Conservation (phyloP, 2,888 invertebrate genomes). For the Sisyra nigra region DNA sequence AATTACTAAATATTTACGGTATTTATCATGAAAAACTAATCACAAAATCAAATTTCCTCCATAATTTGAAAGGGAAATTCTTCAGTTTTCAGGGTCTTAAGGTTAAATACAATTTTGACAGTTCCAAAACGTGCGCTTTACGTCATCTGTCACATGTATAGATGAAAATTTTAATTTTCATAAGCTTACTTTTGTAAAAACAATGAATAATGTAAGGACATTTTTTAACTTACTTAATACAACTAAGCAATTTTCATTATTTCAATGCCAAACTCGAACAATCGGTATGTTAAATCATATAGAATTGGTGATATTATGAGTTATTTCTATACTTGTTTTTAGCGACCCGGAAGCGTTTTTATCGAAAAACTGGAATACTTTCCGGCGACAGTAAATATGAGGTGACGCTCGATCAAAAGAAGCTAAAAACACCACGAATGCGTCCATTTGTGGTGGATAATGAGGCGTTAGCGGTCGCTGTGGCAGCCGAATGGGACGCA, state of each 20-base stretch:
- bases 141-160: no score
- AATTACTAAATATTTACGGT: no score
- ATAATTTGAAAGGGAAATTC: no score
- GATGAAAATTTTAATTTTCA: no score
- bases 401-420: constrained; percentile 73
- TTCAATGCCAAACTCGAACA: background rate
- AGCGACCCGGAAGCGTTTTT: constrained; percentile 50
- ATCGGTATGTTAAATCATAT: background rate
- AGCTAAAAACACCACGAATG: constrained; percentile 82
- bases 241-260: background rate
- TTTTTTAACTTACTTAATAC: background rate
- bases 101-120: no score
- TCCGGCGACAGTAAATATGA: constrained; percentile 60
- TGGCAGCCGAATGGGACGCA: constrained; percentile 88
- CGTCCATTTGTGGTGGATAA: constrained; percentile 57
- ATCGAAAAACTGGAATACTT: constrained; percentile 53
- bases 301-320: background rate
- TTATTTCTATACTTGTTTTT: constrained; percentile 12
- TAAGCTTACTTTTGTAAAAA: background rate
- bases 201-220: background rate
- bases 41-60: no score
- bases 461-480: constrained; percentile 80
- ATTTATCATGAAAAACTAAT: no score
- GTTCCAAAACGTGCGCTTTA: no score
- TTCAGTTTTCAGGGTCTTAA: no score